Base-by-base conservation (phyloP, 2,113 vertebrate genomes). In the Brachypodius melanocephalos region DNA sequence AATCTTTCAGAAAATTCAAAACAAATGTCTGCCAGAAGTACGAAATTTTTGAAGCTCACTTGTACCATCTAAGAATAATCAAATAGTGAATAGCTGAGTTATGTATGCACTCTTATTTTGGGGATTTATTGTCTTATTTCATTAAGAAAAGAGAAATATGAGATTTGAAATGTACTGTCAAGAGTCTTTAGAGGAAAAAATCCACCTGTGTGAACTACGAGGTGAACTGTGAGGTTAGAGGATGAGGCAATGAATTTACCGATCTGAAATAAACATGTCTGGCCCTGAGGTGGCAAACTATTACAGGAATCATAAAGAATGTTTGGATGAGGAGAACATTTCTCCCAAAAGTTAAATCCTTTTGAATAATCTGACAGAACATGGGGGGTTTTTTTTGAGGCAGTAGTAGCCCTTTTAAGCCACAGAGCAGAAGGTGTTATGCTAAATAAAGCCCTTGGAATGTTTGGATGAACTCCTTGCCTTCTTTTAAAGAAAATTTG, bases 391-490 rank as follows among this genome's bases (percentile, higher is more conserved):
- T n/a, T 57, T 89, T 90, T 82, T 80, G 54, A 93, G 61, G 48
- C 67, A 88, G 68, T 92, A 92, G 94, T 92, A 96, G 51, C 85
- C 89, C 78, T 92, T 93, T 95, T 85, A 95, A 93, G 71, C 88
- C 87, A 78, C 17, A 74, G 91, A 95, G 91, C 88, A 95, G 80
- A 87, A 97, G 93, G 93, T 95, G 91, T 93, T 97, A 95, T 95
- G 95, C 95, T 96, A 95, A 97, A 94, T 96, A 96, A 97, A 96
- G 76, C 85, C 88, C 79, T 82, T 87, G 79, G 69, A 97, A 95
- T 87, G 94, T 94, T 97, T 95, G 63, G 73, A 87, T 97, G 96
- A 97, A 96, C 93, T 97, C 89, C 75, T 78, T 93, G 77, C 85
- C 83, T 92, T 94, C 68, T 94, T 81, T 97, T 92, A 89, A 90